A percentile compares a stretch with the other conserved stretches of the same genome.
These are phyloP conservation scores for Coptotermes formosanus DNA, from an alignment of 1,140 invertebrate species.

Conservation along the genomic window DNA sequence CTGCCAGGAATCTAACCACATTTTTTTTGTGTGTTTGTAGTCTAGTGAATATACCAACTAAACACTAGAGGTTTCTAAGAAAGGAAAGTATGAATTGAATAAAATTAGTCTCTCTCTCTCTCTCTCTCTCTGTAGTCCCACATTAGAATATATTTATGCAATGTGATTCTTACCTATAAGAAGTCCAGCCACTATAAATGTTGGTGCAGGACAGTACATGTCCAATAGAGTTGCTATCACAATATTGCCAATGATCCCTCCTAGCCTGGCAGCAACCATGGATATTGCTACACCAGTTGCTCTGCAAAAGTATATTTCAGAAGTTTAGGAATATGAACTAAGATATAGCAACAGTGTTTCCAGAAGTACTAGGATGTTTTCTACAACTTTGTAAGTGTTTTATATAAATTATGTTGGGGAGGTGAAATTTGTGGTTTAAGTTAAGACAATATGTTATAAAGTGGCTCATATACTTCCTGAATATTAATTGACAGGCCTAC, in stretches of 20 bases:
- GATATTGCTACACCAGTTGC: slow-evolving; percentile 83
- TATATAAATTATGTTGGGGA: background rate
- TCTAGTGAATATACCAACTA: no score
- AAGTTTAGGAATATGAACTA: background rate
- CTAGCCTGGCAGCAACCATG: slow-evolving; percentile 80
- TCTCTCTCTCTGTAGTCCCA: no score
- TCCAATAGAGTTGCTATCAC: slow-evolving; percentile 80
- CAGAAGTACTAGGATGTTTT: background rate
- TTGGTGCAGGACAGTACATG: slow-evolving; percentile 78
- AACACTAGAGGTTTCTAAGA: no score
- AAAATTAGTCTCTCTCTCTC: no score
- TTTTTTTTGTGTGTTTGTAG: background rate
- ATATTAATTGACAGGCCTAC: no score
- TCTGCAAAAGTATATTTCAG: slow-evolving; percentile 47
- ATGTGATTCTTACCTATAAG: slow-evolving; percentile 56
- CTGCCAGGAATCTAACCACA: background rate
- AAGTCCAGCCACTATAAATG: slow-evolving; percentile 78
- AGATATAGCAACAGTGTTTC: background rate
- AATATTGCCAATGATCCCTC: slow-evolving; percentile 83
- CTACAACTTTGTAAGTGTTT: background rate
- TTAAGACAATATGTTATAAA: no score
- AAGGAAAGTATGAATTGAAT: no score
- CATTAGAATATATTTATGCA: no score
- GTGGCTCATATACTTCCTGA: no score
- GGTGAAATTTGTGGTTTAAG: no score